phyloP scores from a whole-genome alignment of 53 echinoderm and acorn worm genomes.

The Stichopus horrens region DNA sequence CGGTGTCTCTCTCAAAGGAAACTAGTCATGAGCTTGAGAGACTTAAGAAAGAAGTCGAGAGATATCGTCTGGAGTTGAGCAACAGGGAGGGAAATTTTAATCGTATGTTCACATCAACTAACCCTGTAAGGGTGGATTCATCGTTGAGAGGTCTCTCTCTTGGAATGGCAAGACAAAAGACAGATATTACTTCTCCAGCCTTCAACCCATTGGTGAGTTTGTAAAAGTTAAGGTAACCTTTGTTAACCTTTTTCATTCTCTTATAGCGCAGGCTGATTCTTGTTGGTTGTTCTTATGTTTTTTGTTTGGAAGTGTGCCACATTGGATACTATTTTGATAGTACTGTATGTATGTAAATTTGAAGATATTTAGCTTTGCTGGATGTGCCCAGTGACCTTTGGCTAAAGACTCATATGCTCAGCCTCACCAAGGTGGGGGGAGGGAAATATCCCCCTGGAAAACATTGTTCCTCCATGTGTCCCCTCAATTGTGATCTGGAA shows the following conservation, averaged over 20 bases:
- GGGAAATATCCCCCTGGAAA: no score
- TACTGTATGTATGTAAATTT: no score
- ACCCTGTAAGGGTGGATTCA: conserved; percentile 70
- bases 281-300: no score
- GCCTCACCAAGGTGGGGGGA: no score
- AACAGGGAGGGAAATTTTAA: conserved; percentile 96
- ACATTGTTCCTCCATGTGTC: no score
- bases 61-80: conserved; percentile 80
- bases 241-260: not conserved
- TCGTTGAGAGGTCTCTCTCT: conserved; percentile 47
- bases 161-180: conserved; percentile 24
- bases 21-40: conserved; percentile 76
- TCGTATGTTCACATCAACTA: conserved; percentile 81
- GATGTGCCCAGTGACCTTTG: no score
- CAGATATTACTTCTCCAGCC: not conserved
- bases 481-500: no score
- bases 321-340: no score
- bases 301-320: no score
- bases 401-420: no score
- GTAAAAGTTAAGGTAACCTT: not conserved
- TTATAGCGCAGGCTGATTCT: no score
- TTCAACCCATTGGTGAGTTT: conserved; percentile 8
- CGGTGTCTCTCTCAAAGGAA: conserved; percentile 49
- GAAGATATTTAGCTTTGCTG: no score
- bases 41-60: conserved; percentile 66